A percentile compares a stretch with the other conserved stretches of the same genome.
These are phyloP conservation scores for Pseudomyrmex sp. DNA, from an alignment of 1,140 invertebrate genomes.

Conservation along the genomic window DNA sequence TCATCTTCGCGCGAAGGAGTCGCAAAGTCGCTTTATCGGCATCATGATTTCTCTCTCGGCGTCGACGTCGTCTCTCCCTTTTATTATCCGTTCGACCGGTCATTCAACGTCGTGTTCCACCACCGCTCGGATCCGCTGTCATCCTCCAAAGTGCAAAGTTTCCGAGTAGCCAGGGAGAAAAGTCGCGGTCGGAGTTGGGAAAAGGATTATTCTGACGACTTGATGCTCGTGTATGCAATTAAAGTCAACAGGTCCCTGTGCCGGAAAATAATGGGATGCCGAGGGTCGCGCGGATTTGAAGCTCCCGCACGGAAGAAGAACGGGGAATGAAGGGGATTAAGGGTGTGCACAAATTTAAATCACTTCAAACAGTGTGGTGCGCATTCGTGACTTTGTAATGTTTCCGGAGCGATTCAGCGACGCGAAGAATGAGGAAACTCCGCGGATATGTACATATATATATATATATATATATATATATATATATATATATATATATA, in stretches of 20 bases:
- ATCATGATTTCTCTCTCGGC: slow-evolving; percentile 50
- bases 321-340: slow-evolving; percentile 1
- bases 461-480: not conserved
- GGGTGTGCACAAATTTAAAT: slow-evolving; percentile 32
- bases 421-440: not conserved
- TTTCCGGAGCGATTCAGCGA: slow-evolving; percentile 20
- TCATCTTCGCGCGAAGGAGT: slow-evolving; percentile 11
- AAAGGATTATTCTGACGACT: slow-evolving; percentile 54
- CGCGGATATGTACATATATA: not conserved
- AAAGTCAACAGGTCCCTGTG: slow-evolving; percentile 68
- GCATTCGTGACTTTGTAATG: not conserved
- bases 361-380: not conserved
- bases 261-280: slow-evolving; percentile 59
- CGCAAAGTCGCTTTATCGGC: slow-evolving; percentile 69
- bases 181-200: not conserved
- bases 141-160: slow-evolving; percentile 35
- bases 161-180: not conserved
- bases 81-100: slow-evolving; percentile 61
- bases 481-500: slow-evolving; percentile 2
- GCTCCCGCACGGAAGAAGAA: not conserved
- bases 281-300: slow-evolving; percentile 3
- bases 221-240: slow-evolving; percentile 61
- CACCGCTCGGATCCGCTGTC: not conserved
- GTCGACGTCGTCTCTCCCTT: slow-evolving; percentile 20
- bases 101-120: slow-evolving; percentile 16